Base-by-base conservation (phyloP, 2,888 invertebrate genomes). In the Ophion ventricosus region DNA sequence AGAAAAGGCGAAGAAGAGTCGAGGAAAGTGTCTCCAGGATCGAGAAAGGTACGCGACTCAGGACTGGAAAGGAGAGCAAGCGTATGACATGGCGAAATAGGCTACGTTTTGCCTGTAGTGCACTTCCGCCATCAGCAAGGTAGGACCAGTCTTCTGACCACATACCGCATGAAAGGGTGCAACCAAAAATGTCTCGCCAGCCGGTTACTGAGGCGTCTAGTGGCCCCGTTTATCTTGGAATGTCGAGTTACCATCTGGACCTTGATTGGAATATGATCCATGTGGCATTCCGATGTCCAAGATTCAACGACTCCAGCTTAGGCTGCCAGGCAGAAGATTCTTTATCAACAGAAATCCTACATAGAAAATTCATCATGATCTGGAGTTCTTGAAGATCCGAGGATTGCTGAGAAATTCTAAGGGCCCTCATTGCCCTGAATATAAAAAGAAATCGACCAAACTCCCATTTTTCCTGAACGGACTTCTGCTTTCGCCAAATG, bases 61-160 rank as follows among this genome's bases (percentile, higher is more conserved):
- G 69, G 61, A 63, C 54, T 76, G 80, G 67, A 78, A 84, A 49
- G 78, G 70, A 78, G 67, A 56, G 35, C 76, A 61, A 64, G 56
- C 25, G 57, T 66, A 54, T 59, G 70, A 35, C 59, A 66, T 56
- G 66, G 43, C 43, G 49, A 49, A 76, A 82, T 82, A 40, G 61
- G 63, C 64, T 56, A 26, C 64, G 66, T 67, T 74, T 61, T 26
- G n/a, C 23, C 26, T 69, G 29, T 25, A 10, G 11, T 43, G n/a
- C 67, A 64, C 59, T 20, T 73, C 59, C 43, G 43, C 49, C 57
- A 57, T 35, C 54, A 57, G 73, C 49, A 70, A 61, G 59, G 40
- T 23, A 14, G 20, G 20, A 69, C 11, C 43, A 14, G 43, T 43
- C 1, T 35, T 35, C 8, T 35, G 14, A 14, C 43, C 14, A 43